These are phyloP conservation scores for Bufo gargarizans DNA, from an alignment of 2,113 vertebrate species.

Conservation along the genomic window DNA sequence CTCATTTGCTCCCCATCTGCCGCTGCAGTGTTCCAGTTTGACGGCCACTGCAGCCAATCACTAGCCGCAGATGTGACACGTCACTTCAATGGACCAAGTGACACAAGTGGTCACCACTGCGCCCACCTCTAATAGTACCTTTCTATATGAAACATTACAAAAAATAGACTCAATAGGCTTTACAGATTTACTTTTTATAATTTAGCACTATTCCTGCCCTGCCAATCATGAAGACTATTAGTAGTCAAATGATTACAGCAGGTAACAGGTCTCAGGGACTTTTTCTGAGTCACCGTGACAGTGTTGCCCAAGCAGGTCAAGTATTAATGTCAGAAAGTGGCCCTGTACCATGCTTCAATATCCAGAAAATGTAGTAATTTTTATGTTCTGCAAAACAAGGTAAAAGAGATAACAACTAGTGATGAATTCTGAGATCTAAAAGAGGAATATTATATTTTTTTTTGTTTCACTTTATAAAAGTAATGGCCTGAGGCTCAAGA, in stretches of 20 bases:
- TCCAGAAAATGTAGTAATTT: not conserved
- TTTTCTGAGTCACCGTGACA: not conserved
- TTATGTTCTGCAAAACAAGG: not conserved
- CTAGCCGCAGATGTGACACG: too few species aligned
- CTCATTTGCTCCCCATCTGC: too few species aligned
- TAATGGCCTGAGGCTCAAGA: conserved; percentile 12
- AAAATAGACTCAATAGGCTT: not conserved
- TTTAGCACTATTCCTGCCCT: not conserved
- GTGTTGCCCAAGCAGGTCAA: not conserved
- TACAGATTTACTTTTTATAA: not conserved
- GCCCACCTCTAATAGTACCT: too few species aligned
- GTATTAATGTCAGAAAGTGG: not conserved
- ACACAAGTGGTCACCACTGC: too few species aligned
- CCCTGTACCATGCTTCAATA: not conserved
- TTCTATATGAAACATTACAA: not conserved
- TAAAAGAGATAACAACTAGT: conserved; percentile 3
- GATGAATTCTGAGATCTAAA: conserved; percentile 11
- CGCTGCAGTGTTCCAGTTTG: too few species aligned
- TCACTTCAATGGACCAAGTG: too few species aligned
- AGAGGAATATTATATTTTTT: not conserved
- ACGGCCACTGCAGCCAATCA: too few species aligned
- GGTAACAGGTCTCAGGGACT: not conserved
- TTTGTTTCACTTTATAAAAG: conserved; percentile 22
- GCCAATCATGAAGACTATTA: not conserved
- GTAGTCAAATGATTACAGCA: too few species aligned